phyloP scores from a whole-genome alignment of 2,797 vertebrate genomes.

The Diglossa cyanea region DNA sequence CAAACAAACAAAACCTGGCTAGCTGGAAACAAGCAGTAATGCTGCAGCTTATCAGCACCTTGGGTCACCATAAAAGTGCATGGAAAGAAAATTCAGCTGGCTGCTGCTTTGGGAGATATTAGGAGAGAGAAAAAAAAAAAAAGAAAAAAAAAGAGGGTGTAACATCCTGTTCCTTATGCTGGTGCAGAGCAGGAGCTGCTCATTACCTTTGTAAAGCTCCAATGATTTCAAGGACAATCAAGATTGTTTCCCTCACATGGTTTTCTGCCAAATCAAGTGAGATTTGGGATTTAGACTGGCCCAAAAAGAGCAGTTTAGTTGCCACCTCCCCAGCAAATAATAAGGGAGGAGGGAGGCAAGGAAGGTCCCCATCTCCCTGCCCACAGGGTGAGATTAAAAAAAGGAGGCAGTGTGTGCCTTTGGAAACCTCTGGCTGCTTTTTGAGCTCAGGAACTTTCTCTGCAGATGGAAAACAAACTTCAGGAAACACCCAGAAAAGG shows the following conservation, averaged over 20 bases:
- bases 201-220: background rate
- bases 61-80: background rate
- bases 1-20: background rate
- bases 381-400: background rate
- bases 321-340: background rate
- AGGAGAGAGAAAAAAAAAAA: background rate
- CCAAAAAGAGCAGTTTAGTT: background rate
- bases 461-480: background rate
- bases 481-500: constrained; percentile 4
- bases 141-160: background rate
- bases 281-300: background rate
- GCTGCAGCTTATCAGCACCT: constrained; percentile 10
- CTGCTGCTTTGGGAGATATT: constrained; percentile 1
- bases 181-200: background rate
- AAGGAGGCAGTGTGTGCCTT: background rate
- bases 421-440: background rate
- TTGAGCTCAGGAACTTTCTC: constrained; percentile 7
- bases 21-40: background rate
- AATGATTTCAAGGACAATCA: constrained; percentile 11
- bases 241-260: background rate
- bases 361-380: background rate
- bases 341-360: background rate
- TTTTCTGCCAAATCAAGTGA: background rate
- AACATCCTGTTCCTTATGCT: constrained; percentile 36
- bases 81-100: background rate